phyloP scores from a whole-genome alignment of 2,113 vertebrate species.

The Campylomormyrus tamandua region DNA sequence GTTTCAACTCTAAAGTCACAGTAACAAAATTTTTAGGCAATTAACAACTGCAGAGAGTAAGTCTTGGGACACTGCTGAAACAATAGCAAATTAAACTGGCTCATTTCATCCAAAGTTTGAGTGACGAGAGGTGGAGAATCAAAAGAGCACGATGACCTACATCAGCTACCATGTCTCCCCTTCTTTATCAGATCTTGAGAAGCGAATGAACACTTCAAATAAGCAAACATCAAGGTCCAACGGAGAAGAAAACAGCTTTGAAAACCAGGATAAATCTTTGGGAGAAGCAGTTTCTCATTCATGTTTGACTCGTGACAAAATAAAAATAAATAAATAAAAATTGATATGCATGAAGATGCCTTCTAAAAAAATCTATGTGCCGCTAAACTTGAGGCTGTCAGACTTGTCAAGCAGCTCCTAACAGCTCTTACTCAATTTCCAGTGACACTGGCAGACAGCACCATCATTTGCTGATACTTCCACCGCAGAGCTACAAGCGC shows the following conservation, averaged over 20 bases:
- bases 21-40: not conserved
- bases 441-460: not conserved
- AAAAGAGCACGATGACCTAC: not conserved
- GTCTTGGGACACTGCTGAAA: not conserved
- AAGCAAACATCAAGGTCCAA: conserved; percentile 6
- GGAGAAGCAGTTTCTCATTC: not conserved
- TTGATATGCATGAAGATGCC: not conserved
- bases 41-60: not conserved
- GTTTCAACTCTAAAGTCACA: not conserved
- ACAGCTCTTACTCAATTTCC: not conserved
- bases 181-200: not conserved
- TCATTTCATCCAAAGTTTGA: not conserved
- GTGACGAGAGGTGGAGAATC: not conserved
- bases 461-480: not conserved
- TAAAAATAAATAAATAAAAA: not conserved
- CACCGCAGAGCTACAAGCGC: not conserved
- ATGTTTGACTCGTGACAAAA: not conserved
- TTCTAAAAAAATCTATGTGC: not conserved
- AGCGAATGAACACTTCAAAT: not conserved
- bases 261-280: not conserved
- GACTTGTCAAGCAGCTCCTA: not conserved
- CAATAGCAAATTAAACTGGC: not conserved
- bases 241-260: not conserved
- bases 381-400: not conserved
- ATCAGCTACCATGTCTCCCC: not conserved